Evolutionary conservation across 2,888 invertebrate species (phyloP).

Genomic region (Onthophagus sagittarius): DNA sequence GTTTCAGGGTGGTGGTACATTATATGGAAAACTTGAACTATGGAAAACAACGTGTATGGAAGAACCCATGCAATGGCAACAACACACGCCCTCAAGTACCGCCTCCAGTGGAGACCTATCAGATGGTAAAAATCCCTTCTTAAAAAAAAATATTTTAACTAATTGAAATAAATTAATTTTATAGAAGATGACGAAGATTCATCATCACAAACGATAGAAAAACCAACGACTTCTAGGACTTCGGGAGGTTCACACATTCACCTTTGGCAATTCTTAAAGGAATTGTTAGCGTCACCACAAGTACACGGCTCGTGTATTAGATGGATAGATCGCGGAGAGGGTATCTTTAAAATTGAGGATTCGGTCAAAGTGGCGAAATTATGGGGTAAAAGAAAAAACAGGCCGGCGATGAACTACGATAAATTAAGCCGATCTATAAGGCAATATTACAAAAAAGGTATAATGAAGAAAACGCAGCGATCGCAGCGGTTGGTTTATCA

Average conservation of each 20-base stretch:
- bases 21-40: slow-evolving; percentile 85
- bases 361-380: slow-evolving; percentile 94
- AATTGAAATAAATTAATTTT: neutral
- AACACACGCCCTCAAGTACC: slow-evolving; percentile 43
- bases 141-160: neutral
- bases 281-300: slow-evolving; percentile 84
- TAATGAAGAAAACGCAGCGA: slow-evolving; percentile 98
- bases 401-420: slow-evolving; percentile 99
- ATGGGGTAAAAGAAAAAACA: slow-evolving; percentile 97
- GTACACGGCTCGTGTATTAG: slow-evolving; percentile 91
- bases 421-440: slow-evolving; percentile 95
- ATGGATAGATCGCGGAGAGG: slow-evolving; percentile 92
- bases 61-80: slow-evolving; percentile 50
- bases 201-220: slow-evolving; percentile 32
- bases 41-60: slow-evolving; percentile 78
- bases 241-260: slow-evolving; percentile 83
- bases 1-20: slow-evolving; percentile 72
- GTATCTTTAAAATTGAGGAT: slow-evolving; percentile 99
- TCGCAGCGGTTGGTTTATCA: slow-evolving; percentile 98
- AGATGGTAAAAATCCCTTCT: slow-evolving; percentile 54
- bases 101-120: slow-evolving; percentile 64
- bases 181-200: slow-evolving; percentile 51
- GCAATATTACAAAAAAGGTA: slow-evolving; percentile 99
- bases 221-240: slow-evolving; percentile 37
- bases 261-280: slow-evolving; percentile 98